phyloP scores from a whole-genome alignment of 2,797 vertebrate species.

The Microctenopoma lineatum region DNA sequence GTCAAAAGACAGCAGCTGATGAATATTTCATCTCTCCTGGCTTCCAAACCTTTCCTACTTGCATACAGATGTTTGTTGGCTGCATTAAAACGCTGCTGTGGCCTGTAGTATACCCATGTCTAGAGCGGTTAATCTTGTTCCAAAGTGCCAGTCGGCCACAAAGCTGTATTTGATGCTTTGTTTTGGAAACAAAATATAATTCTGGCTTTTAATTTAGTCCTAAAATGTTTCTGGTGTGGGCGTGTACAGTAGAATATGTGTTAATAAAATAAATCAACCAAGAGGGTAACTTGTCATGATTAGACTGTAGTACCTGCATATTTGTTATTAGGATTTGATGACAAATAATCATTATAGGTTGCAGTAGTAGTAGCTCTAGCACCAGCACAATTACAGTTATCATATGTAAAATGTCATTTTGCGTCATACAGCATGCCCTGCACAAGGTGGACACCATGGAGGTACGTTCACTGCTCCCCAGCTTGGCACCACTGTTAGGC shows the following conservation, averaged over 20 bases:
- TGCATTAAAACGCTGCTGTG: slow-evolving; percentile 46
- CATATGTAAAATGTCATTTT: slow-evolving; percentile 6
- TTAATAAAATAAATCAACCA: no score
- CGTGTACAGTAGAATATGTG: no score
- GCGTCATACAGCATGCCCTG: slow-evolving; percentile 36
- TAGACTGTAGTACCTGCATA: background rate
- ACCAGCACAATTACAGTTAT: background rate
- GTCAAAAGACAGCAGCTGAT: slow-evolving; percentile 76
- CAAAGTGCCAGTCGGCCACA: background rate
- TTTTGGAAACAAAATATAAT: background rate
- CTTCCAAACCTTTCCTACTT: slow-evolving; percentile 51
- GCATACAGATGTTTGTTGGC: slow-evolving; percentile 73
- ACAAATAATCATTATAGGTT: no score
- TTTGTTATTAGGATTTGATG: background rate
- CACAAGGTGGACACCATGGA: slow-evolving; percentile 30
- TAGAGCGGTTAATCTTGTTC: slow-evolving; percentile 15
- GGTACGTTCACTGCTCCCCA: slow-evolving; percentile 27
- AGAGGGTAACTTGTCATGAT: no score
- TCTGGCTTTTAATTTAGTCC: background rate
- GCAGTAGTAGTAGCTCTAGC: background rate
- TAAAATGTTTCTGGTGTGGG: background rate
- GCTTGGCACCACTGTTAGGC: slow-evolving; percentile 20
- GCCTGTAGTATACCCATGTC: slow-evolving; percentile 5
- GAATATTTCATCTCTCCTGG: slow-evolving; percentile 79
- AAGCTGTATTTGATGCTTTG: slow-evolving; percentile 3